These are phyloP conservation scores for Cephus spinipes DNA, from an alignment of 2,888 invertebrate genomes.

Conservation along the genomic window DNA sequence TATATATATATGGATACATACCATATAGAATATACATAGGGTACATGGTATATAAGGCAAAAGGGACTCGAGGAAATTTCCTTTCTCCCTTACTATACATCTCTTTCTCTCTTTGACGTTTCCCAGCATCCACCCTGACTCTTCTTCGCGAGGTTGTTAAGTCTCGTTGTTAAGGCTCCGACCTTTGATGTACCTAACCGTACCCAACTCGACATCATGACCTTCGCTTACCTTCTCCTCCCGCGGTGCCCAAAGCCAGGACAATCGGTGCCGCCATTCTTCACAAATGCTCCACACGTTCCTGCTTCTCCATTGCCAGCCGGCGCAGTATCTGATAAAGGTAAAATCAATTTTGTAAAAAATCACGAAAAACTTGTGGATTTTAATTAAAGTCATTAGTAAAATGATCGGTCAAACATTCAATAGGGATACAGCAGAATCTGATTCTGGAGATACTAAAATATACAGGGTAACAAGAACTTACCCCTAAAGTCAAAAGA, in stretches of 20 bases:
- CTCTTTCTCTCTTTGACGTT: background rate
- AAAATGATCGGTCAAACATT: background rate
- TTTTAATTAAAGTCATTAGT: background rate
- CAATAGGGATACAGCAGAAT: background rate
- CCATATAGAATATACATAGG: background rate
- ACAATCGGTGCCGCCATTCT: conserved; percentile 61
- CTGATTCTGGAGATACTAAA: background rate
- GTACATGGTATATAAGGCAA: background rate
- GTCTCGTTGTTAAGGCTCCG: background rate
- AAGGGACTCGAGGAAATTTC: background rate
- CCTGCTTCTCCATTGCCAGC: conserved; percentile 59
- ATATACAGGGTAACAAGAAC: background rate
- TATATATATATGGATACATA: background rate
- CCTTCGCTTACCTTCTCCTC: conserved; percentile 57
- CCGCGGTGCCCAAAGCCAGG: conserved; percentile 63
- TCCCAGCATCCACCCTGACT: background rate
- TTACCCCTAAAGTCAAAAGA: background rate
- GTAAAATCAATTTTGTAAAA: conserved; percentile 2
- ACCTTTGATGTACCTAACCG: background rate
- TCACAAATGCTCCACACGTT: conserved; percentile 61
- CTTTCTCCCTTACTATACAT: background rate
- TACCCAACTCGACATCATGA: background rate
- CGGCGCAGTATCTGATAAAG: conserved; percentile 46
- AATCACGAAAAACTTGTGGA: conserved; percentile 3
- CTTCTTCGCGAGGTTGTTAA: background rate